Evolutionary conservation across 2,888 invertebrate genomes (phyloP).

Genomic region (Scaptomyza flava): DNA sequence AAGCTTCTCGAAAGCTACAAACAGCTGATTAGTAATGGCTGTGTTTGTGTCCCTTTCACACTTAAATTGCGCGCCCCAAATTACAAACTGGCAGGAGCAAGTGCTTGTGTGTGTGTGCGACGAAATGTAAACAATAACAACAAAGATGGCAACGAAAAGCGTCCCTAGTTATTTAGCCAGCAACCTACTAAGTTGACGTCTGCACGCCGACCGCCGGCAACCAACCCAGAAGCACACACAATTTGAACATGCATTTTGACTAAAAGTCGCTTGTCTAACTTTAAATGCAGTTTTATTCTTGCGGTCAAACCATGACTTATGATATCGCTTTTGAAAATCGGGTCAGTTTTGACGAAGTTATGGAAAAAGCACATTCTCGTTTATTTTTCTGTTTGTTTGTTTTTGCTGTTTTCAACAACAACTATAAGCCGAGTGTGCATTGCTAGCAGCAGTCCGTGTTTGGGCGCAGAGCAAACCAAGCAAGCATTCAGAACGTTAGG

Average conservation of each 20-base stretch:
- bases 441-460: neutral
- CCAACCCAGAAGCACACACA: conserved; percentile 22
- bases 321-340: too few species aligned
- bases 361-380: conserved; percentile 27
- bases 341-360: too few species aligned
- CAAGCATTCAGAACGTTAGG: conserved; percentile 19
- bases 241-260: too few species aligned
- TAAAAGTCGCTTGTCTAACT: too few species aligned
- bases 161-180: conserved; percentile 41
- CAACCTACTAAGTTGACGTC: neutral
- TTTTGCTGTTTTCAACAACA: conserved; percentile 23
- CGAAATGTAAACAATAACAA: conserved; percentile 74
- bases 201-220: conserved; percentile 14
- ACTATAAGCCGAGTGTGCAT: conserved; percentile 33
- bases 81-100: neutral
- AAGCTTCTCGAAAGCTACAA: conserved; percentile 14
- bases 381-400: neutral
- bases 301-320: too few species aligned
- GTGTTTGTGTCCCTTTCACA: conserved; percentile 2
- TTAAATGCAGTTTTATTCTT: too few species aligned
- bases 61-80: conserved; percentile 20
- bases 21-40: conserved; percentile 31
- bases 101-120: conserved; percentile 12
- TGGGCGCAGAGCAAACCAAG: neutral
- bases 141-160: conserved; percentile 50